A percentile compares a stretch with the other conserved stretches of the same genome.
Evolutionary conservation across 2,113 vertebrate genomes (phyloP).

Genomic region (Athene cunicularia): DNA sequence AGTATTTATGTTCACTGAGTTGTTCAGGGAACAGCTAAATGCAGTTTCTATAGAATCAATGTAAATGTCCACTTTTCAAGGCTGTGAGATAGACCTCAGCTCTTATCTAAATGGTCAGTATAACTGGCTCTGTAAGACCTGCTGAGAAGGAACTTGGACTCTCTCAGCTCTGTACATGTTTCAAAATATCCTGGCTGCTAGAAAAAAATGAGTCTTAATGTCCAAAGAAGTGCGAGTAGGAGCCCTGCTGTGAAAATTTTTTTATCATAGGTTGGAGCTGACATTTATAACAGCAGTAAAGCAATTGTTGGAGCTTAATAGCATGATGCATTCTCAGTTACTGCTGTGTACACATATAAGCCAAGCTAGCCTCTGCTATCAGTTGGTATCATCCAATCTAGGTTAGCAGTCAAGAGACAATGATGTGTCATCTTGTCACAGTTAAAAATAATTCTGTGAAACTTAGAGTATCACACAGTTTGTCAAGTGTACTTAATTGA

Average conservation of each 20-base stretch:
- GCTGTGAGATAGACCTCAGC: background rate
- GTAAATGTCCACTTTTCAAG: background rate
- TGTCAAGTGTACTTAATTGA: conserved; percentile 55
- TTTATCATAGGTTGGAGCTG: conserved; percentile 37
- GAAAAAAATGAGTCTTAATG: conserved; percentile 15
- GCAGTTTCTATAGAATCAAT: background rate
- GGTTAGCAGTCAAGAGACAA: conserved; percentile 50
- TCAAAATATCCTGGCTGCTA: conserved; percentile 22
- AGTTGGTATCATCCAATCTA: conserved; percentile 42
- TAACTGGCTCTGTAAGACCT: background rate
- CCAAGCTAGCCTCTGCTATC: conserved; percentile 1
- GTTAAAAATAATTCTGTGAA: conserved; percentile 59
- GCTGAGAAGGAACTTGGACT: background rate
- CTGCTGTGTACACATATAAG: conserved; percentile 26
- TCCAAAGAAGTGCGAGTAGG: conserved; percentile 27
- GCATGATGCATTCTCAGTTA: conserved; percentile 35
- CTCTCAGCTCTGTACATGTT: background rate
- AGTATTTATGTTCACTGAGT: background rate
- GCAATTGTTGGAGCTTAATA: conserved; percentile 55
- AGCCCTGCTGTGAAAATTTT: conserved; percentile 53
- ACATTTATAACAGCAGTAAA: conserved; percentile 67
- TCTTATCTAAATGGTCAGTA: background rate
- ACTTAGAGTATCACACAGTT: conserved; percentile 34
- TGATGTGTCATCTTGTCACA: conserved; percentile 50
- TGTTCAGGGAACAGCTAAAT: background rate